These are phyloP conservation scores for Emys orbicularis DNA, from an alignment of 2,797 vertebrate genomes.

Conservation along the genomic window DNA sequence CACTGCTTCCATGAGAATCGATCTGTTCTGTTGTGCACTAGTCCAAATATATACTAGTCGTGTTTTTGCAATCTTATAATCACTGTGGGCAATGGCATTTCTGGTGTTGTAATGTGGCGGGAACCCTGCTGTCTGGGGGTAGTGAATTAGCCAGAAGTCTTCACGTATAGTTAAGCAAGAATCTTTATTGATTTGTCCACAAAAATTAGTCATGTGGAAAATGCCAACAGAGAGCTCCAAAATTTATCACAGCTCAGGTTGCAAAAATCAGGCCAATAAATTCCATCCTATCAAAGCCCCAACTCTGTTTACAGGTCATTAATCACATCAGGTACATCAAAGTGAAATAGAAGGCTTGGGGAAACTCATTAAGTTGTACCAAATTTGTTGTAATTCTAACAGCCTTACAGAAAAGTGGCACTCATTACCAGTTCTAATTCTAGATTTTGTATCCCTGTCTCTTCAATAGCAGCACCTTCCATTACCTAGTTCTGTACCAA, in stretches of 20 bases:
- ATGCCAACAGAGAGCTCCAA: conserved; percentile 17
- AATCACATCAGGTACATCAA: conserved; percentile 9
- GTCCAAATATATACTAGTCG: conserved; percentile 17
- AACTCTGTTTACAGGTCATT: background rate
- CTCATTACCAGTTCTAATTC: background rate
- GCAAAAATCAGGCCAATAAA: conserved; percentile 40
- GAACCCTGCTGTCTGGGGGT: conserved; percentile 54
- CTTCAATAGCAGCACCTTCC: background rate
- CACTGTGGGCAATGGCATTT: background rate
- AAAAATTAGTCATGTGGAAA: conserved; percentile 65
- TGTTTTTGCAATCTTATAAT: conserved; percentile 58
- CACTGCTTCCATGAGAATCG: conserved; percentile 34
- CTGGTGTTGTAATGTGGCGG: background rate
- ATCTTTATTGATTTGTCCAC: conserved; percentile 53
- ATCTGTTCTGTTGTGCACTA: conserved; percentile 57
- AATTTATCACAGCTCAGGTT: conserved; percentile 36
- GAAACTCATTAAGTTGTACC: background rate
- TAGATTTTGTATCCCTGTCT: background rate
- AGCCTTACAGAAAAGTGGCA: background rate
- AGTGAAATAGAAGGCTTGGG: background rate
- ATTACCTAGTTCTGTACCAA: conserved; percentile 8
- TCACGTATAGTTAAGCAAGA: conserved; percentile 51
- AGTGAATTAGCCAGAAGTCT: conserved; percentile 28
- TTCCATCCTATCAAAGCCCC: background rate
- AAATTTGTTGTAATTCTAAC: background rate